Evolutionary conservation across 1,140 invertebrate species (phyloP).

Genomic region (Pseudomyrmex dendroicus): DNA sequence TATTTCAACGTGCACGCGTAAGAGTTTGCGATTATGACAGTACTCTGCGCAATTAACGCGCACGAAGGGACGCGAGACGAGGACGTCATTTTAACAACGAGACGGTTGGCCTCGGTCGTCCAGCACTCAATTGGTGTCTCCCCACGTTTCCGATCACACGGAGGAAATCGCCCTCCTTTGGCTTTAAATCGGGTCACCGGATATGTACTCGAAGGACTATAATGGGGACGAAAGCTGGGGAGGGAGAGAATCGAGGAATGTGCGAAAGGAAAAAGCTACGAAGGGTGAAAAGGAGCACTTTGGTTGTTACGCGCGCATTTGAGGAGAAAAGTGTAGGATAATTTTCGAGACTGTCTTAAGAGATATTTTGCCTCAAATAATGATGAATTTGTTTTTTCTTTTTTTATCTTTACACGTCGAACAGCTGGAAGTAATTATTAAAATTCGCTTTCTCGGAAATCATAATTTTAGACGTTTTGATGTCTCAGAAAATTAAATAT

Average conservation of each 20-base stretch:
- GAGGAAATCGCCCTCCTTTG: slow-evolving; percentile 70
- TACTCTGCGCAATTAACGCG: slow-evolving; percentile 35
- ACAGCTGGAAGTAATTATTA: too few species aligned
- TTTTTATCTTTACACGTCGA: too few species aligned
- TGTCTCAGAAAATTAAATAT: too few species aligned
- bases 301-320: slow-evolving; percentile 23
- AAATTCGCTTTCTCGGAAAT: too few species aligned
- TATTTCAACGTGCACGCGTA: not conserved
- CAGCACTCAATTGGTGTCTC: slow-evolving; percentile 60
- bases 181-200: slow-evolving; percentile 81
- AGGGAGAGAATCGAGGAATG: slow-evolving; percentile 59
- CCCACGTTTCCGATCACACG: slow-evolving; percentile 62
- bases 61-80: slow-evolving; percentile 1
- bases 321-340: slow-evolving; percentile 1
- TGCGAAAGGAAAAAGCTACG: slow-evolving; percentile 42
- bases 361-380: not conserved
- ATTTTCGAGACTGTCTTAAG: slow-evolving; percentile 20
- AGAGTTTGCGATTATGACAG: not conserved
- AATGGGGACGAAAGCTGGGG: slow-evolving; percentile 75
- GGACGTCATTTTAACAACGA: slow-evolving; percentile 40
- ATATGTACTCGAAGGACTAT: slow-evolving; percentile 79
- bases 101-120: slow-evolving; percentile 42
- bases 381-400: too few species aligned
- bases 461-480: too few species aligned
- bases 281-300: slow-evolving; percentile 27